Percentiles rank a stretch among this genome's conserved stretches.
These are phyloP conservation scores for Lerista edwardsae DNA, from an alignment of 2,797 vertebrate genomes.

Conservation along the genomic window DNA sequence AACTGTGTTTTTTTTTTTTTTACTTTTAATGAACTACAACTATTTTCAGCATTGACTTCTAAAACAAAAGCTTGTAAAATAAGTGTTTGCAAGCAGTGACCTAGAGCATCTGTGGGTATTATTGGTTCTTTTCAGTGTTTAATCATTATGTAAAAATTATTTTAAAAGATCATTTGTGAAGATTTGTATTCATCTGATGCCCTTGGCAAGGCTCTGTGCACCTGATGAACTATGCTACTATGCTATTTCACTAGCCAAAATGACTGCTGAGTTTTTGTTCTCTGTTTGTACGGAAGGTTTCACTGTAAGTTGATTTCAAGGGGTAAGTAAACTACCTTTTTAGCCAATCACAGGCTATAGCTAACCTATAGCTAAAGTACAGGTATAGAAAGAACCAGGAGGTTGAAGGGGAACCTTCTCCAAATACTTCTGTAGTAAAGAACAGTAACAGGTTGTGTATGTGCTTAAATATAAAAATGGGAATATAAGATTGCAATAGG, in stretches of 20 bases:
- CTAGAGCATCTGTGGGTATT: neutral
- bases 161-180: too few species aligned
- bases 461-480: neutral
- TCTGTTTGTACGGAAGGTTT: too few species aligned
- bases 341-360: neutral
- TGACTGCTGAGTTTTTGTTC: neutral
- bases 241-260: neutral
- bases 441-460: neutral
- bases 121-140: neutral
- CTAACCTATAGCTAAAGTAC: too few species aligned
- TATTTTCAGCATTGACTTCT: slow-evolving; percentile 14
- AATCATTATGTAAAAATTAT: neutral
- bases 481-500: neutral
- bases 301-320: neutral
- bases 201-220: neutral
- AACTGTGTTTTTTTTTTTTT: too few species aligned
- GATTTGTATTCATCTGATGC: too few species aligned
- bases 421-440: neutral
- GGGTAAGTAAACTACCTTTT: too few species aligned
- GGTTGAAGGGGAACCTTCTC: neutral
- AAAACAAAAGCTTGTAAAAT: neutral
- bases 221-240: neutral
- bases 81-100: neutral
- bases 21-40: slow-evolving; percentile 48
- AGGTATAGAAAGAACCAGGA: neutral